Evolutionary conservation across 2,797 vertebrate genomes (phyloP).

Genomic region (Characodon lateralis): DNA sequence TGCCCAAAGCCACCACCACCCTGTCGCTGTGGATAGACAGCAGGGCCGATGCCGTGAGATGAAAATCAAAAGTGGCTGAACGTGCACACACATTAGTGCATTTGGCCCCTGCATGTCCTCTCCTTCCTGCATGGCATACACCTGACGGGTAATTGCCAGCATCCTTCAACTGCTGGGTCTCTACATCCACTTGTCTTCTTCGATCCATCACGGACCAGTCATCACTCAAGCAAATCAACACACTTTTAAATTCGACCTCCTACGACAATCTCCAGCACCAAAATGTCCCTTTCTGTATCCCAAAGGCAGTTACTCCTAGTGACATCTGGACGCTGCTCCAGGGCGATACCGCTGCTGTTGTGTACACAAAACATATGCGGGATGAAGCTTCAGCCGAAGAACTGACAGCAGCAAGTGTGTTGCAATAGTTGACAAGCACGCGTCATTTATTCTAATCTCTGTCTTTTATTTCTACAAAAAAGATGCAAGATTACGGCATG

Average conservation of each 20-base stretch:
- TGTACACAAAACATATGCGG: conserved; percentile 12
- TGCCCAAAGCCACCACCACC: conserved; percentile 32
- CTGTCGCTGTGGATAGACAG: conserved; percentile 32
- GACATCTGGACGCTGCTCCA: conserved; percentile 22
- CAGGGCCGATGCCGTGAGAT: conserved; percentile 20
- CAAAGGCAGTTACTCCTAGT: conserved; percentile 6
- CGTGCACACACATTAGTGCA: conserved; percentile 2
- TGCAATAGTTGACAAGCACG: not conserved
- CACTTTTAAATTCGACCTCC: conserved; percentile 36
- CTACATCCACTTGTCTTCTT: conserved; percentile 52
- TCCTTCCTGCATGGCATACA: conserved; percentile 22
- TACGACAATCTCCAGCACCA: conserved; percentile 19
- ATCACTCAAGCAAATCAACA: conserved; percentile 27
- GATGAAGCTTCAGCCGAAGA: conserved; percentile 6
- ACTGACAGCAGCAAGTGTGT: not conserved
- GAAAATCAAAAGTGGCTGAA: conserved; percentile 18
- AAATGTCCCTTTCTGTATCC: conserved; percentile 24
- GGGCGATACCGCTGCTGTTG: not conserved
- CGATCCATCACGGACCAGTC: conserved; percentile 52
- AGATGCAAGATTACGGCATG: not conserved
- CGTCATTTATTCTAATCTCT: not conserved
- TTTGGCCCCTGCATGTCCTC: conserved; percentile 12
- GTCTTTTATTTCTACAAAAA: not conserved
- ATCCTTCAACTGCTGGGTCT: conserved; percentile 32
- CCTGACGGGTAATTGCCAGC: conserved; percentile 48